Conservation (phyloP, 2,113 vertebrate species). For the Lonchura striata region DNA sequence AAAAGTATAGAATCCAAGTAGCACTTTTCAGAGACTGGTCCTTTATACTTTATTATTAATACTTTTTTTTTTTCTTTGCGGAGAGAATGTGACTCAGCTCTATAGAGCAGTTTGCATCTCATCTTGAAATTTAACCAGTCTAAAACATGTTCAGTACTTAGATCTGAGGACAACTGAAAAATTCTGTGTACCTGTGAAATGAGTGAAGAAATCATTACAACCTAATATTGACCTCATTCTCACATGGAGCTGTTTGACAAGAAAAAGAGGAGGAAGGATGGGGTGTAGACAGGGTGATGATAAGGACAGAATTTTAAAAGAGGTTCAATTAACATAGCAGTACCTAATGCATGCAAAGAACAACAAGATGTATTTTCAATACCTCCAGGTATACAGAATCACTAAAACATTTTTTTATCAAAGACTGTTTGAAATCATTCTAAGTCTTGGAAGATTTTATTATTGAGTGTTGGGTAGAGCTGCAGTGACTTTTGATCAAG, state of each 20-base stretch:
- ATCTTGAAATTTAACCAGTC: neutral
- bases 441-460: neutral
- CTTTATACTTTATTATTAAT: neutral
- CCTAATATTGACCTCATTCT: slow-evolving; percentile 2
- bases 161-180: neutral
- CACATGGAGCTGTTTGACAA: slow-evolving; percentile 11
- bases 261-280: neutral
- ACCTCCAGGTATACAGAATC: neutral
- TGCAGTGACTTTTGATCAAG: neutral
- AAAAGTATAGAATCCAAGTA: neutral
- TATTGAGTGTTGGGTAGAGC: neutral
- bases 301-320: neutral
- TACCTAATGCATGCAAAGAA: neutral
- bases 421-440: neutral
- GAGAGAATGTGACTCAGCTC: neutral
- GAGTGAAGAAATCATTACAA: slow-evolving; percentile 24
- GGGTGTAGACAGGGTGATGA: neutral
- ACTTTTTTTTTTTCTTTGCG: neutral
- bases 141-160: neutral
- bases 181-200: slow-evolving; percentile 14
- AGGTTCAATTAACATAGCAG: slow-evolving; percentile 1
- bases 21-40: neutral
- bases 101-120: neutral
- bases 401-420: neutral
- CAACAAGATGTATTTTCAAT: neutral